Conservation (phyloP, 2,797 vertebrate genomes). For the Xerus rutilus region DNA sequence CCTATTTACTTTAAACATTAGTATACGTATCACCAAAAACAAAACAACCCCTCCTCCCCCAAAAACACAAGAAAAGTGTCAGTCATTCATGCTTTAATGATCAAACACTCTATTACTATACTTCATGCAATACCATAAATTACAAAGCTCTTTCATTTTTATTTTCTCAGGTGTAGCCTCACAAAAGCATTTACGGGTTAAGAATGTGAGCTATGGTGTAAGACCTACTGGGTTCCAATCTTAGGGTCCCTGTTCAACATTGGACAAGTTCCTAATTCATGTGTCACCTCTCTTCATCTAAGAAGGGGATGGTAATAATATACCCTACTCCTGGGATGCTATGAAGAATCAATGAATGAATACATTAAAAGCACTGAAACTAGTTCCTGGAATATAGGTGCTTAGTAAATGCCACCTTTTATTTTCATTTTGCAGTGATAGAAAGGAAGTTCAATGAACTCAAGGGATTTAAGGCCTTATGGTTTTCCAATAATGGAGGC, state of each 20-base stretch:
- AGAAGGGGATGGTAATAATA: background rate
- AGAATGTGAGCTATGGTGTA: background rate
- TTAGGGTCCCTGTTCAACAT: background rate
- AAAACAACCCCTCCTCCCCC: background rate
- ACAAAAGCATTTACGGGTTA: background rate
- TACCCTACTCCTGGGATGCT: background rate
- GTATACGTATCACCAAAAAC: background rate
- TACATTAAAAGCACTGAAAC: background rate
- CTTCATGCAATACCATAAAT: background rate
- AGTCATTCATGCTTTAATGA: background rate
- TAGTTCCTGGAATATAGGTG: background rate
- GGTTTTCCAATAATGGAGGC: background rate
- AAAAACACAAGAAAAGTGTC: background rate
- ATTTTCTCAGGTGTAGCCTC: background rate
- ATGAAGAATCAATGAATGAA: background rate
- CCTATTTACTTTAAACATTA: slow-evolving; percentile 1
- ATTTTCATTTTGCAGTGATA: background rate
- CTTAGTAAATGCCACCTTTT: background rate
- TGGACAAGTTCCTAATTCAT: background rate
- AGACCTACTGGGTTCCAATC: background rate
- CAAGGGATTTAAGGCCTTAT: background rate
- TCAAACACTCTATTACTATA: background rate
- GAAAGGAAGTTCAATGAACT: slow-evolving; percentile 7
- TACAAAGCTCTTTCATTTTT: background rate
- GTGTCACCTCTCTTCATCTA: background rate